Evolutionary conservation across 2,113 vertebrate genomes (phyloP), one percentile per base, ranked within the genome.

Genomic region (Mugil cephalus): DNA sequence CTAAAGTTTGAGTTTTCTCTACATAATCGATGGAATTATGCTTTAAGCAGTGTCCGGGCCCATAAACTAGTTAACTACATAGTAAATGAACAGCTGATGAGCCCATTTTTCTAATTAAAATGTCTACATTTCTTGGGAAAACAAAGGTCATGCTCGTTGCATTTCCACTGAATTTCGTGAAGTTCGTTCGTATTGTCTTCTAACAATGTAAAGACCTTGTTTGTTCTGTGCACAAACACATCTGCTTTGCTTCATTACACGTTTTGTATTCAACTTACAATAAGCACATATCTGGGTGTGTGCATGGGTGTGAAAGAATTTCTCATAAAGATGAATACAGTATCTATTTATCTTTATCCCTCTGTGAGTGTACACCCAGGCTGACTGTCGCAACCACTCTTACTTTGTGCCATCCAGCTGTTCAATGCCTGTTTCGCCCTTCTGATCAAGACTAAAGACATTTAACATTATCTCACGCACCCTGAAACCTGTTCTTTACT

Each of bases 381-480:
- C 9, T 61, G 38, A 0, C 9, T 39, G 18, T 54, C n/a, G 15
- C 1, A 1, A 11, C 58, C 18, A 53, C 24, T 63, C 38, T 13
- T 5, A 47, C 35, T 47, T 60, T 59, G n/a, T 35, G n/a, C 24
- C 48, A 21, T 42, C 45, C 74, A 77, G 82, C 67, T 82, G 70
- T 55, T 66, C 24, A 17, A 54, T 58, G 63, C 65, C 75, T 72
- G 72, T 17, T 56, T 56, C 36, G 17, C 21, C 56, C 24, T 7
- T 62, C 21, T 39, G 55, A 63, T 78, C 18, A 64, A 52, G 65
- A 36, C 21, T 9, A 8, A 2, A 35, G 18, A 13, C 9, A 45
- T 17, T 75, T 58, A 0, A 63, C 8, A 24, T 7, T 18, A 13
- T 18, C 1, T 0, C 34, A 36, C 9, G 1, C 2, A 1, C 36